phyloP scores from a whole-genome alignment of 92 coral and sea anemone genomes.

The Phymanthus crucifer region DNA sequence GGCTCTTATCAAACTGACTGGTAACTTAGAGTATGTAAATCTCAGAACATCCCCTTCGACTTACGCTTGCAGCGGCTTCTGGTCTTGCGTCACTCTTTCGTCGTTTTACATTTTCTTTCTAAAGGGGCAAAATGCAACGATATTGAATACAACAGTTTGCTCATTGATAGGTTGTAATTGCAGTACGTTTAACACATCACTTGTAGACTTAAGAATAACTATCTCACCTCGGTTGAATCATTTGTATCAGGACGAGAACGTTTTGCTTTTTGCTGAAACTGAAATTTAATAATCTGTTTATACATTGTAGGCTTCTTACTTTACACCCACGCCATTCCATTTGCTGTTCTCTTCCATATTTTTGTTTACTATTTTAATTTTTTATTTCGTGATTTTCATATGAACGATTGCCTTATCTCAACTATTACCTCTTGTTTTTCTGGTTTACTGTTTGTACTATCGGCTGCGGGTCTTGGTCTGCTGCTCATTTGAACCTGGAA shows the following conservation, averaged over 20 bases:
- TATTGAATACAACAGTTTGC: not conserved
- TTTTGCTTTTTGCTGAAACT: conserved; percentile 34
- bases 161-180: too few species aligned
- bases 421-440: conserved; percentile 2
- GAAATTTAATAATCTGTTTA: not conserved
- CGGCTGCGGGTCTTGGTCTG: not conserved
- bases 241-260: conserved; percentile 44
- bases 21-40: too few species aligned
- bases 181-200: too few species aligned
- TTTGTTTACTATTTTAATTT: too few species aligned
- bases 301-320: not conserved
- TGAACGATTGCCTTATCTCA: too few species aligned
- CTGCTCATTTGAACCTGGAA: not conserved
- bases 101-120: conserved; percentile 27
- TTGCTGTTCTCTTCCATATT: not conserved
- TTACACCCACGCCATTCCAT: not conserved
- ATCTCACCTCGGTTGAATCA: conserved; percentile 34
- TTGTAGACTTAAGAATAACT: not conserved
- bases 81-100: conserved; percentile 21
- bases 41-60: not conserved
- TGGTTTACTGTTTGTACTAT: conserved; percentile 9
- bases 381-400: too few species aligned
- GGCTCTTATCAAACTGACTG: too few species aligned
- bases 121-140: not conserved
- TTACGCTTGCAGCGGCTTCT: conserved; percentile 1